Evolutionary conservation across 2,797 vertebrate species (phyloP).

Genomic region (Gallirallus australis): DNA sequence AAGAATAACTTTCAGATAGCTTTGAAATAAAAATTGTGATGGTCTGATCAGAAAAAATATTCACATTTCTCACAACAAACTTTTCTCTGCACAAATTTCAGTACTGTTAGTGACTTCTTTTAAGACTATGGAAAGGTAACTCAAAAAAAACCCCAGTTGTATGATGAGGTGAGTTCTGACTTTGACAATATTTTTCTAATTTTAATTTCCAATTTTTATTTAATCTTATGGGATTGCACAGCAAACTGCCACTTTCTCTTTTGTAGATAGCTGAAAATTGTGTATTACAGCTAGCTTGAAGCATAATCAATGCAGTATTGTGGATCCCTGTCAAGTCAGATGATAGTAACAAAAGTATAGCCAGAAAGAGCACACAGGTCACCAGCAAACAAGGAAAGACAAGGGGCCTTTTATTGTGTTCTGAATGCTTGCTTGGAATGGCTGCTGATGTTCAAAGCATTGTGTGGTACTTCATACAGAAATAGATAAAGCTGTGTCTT

Average conservation of each 20-base stretch:
- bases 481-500: background rate
- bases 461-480: slow-evolving; percentile 21
- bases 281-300: background rate
- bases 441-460: slow-evolving; percentile 34
- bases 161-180: background rate
- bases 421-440: slow-evolving; percentile 12
- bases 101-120: background rate
- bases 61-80: background rate
- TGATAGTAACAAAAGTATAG: slow-evolving; percentile 44
- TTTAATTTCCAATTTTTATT: background rate
- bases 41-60: background rate
- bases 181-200: background rate
- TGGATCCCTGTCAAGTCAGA: slow-evolving; percentile 52
- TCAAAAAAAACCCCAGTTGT: background rate
- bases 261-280: background rate
- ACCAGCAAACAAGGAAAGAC: slow-evolving; percentile 22
- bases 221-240: background rate
- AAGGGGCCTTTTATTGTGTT: background rate
- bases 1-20: background rate
- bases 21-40: background rate
- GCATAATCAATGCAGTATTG: slow-evolving; percentile 25
- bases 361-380: slow-evolving; percentile 41
- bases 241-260: background rate
- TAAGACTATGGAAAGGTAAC: background rate
- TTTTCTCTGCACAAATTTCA: background rate